Evolutionary conservation across 2,888 invertebrate genomes (phyloP), one percentile per base, ranked within the genome.

Genomic region (Keiferia lycopersicella): DNA sequence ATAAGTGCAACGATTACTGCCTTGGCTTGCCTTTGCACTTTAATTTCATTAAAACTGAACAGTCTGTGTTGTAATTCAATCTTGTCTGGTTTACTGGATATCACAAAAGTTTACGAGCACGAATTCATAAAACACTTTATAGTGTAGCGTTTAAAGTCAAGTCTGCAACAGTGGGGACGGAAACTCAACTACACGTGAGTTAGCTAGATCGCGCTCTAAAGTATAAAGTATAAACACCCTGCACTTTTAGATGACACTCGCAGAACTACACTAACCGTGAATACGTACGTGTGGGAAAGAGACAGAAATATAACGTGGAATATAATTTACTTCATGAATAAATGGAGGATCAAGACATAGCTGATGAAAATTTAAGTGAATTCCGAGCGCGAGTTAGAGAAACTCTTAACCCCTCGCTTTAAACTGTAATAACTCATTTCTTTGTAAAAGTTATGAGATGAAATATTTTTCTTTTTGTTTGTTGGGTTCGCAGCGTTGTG

Each of bases 351-450:
- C 20, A 20, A 45, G 61, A 50, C 61, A 41, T 50, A 26, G 30
- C 50, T 61, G 61, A 61, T 61, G 50, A 61, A 61, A 61, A 30
- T 61, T 61, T 48, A 61, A 48, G 60, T 61, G 59, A 41, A 61
- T 61, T 48, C 48, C 30, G 30, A 48, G 60, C 57, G 18, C 16
- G 48, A 30, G 41, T 59, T 48, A 14, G 48, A 11, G 26, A 48
- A 60, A 11, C 45, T 61, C 30, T 26, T 26, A 48, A 11, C 34
- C 48, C n/a, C 45, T 61, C n/a, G 61, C 2, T 34, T 61, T 50
- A 61, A 50, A 61, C 18, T 58, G 56, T 30, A 56, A 30, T 58
- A 58, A 34, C 30, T 58, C 51, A 51, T 51, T 51, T 51, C 51
- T 51, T 51, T 16, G 51, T 20, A 2, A 22, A 51, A 51, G 22